These are phyloP conservation scores for Xerus inauris DNA, from an alignment of 2,113 vertebrate species.

Conservation along the genomic window DNA sequence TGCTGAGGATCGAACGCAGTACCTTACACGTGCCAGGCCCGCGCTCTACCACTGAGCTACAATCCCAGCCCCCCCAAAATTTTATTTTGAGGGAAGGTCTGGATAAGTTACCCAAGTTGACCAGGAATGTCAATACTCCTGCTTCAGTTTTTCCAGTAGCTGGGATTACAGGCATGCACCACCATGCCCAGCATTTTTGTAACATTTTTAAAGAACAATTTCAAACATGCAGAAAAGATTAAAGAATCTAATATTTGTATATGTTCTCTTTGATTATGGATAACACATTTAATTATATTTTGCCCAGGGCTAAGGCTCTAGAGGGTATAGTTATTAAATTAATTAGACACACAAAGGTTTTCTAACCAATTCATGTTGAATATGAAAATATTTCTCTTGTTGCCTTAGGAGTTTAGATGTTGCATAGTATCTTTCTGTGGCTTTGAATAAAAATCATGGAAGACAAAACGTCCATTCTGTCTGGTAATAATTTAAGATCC, in stretches of 20 bases:
- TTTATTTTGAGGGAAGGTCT: neutral
- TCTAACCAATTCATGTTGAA: neutral
- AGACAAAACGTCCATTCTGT: neutral
- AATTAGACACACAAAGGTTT: neutral
- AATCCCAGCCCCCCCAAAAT: too few species aligned
- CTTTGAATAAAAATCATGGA: neutral
- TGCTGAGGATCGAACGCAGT: too few species aligned
- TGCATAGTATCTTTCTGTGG: neutral
- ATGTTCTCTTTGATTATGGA: neutral
- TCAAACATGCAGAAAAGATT: constrained; percentile 5
- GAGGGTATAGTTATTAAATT: neutral
- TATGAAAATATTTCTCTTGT: neutral
- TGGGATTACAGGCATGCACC: neutral
- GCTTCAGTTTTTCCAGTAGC: neutral
- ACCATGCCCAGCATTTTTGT: neutral
- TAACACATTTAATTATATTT: constrained; percentile 33
- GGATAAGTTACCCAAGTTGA: neutral
- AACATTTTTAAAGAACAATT: neutral
- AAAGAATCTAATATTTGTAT: constrained; percentile 3
- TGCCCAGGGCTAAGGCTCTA: neutral
- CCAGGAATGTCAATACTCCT: neutral
- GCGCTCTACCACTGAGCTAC: too few species aligned
- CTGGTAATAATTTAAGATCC: constrained; percentile 38
- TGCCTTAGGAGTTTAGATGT: neutral
- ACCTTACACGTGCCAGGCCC: too few species aligned